Evolutionary conservation across 1,140 invertebrate species (phyloP).

Genomic region (Chelonus insularis): DNA sequence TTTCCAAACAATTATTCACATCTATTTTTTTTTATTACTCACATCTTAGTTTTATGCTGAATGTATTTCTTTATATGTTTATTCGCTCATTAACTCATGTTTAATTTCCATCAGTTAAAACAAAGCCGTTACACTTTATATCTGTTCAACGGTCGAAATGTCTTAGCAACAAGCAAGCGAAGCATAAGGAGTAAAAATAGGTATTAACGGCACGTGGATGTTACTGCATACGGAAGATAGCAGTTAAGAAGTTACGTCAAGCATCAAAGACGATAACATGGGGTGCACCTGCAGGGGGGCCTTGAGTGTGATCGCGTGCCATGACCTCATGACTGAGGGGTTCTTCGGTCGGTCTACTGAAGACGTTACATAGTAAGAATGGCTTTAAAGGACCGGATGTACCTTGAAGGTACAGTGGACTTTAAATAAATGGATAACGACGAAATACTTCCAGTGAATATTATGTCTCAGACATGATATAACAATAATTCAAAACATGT

Average conservation of each 20-base stretch:
- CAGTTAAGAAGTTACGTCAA: conserved; percentile 39
- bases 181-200: conserved; percentile 18
- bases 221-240: conserved; percentile 7
- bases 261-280: conserved; percentile 34
- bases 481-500: too few species aligned
- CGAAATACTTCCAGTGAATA: not conserved
- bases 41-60: too few species aligned
- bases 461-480: too few species aligned
- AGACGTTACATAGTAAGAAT: conserved; percentile 40
- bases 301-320: conserved; percentile 1
- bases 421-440: conserved; percentile 14
- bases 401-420: not conserved
- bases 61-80: too few species aligned
- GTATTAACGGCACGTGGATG: conserved; percentile 14
- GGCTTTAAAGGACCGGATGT: conserved; percentile 39
- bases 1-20: too few species aligned
- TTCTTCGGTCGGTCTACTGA: conserved; percentile 32
- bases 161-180: too few species aligned
- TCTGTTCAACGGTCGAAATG: too few species aligned
- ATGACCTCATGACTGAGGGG: conserved; percentile 21
- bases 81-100: too few species aligned
- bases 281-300: conserved; percentile 45
- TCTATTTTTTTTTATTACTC: too few species aligned
- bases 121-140: too few species aligned
- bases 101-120: too few species aligned